Evolutionary conservation across 2,113 vertebrate species (phyloP).

Genomic region (Hemiprocne comata): DNA sequence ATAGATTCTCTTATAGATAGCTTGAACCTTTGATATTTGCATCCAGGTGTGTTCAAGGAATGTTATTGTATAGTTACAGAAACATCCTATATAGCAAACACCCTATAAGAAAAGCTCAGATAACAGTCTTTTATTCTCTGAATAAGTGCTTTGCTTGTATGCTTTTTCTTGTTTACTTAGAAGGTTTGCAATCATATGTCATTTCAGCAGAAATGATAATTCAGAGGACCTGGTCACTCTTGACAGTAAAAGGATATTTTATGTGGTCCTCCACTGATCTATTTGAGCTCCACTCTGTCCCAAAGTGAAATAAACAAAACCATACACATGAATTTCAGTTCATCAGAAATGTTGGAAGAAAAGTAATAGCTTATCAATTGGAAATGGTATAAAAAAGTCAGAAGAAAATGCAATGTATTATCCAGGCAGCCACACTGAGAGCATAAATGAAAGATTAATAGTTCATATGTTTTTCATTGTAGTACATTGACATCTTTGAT

Average conservation of each 20-base stretch:
- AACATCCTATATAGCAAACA: not conserved
- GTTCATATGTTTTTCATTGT: not conserved
- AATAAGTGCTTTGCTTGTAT: not conserved
- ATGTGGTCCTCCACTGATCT: not conserved
- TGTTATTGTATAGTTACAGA: not conserved
- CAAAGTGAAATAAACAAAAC: not conserved
- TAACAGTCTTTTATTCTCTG: not conserved
- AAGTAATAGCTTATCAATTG: not conserved
- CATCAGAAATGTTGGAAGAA: not conserved
- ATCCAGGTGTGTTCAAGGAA: not conserved
- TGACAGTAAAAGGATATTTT: not conserved
- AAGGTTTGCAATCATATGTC: not conserved
- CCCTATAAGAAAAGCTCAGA: not conserved
- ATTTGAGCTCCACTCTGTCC: not conserved
- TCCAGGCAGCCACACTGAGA: not conserved
- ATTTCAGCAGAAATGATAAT: not conserved
- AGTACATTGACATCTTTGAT: not conserved
- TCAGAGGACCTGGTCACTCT: not conserved
- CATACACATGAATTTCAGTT: not conserved
- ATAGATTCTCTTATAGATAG: not conserved
- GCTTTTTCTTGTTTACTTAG: not conserved
- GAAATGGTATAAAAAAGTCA: not conserved
- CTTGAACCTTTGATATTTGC: conserved; percentile 58
- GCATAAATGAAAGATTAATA: conserved; percentile 15
- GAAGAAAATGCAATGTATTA: not conserved